Evolutionary conservation across 2,113 vertebrate species (phyloP).

Genomic region (Mesitornis unicolor): DNA sequence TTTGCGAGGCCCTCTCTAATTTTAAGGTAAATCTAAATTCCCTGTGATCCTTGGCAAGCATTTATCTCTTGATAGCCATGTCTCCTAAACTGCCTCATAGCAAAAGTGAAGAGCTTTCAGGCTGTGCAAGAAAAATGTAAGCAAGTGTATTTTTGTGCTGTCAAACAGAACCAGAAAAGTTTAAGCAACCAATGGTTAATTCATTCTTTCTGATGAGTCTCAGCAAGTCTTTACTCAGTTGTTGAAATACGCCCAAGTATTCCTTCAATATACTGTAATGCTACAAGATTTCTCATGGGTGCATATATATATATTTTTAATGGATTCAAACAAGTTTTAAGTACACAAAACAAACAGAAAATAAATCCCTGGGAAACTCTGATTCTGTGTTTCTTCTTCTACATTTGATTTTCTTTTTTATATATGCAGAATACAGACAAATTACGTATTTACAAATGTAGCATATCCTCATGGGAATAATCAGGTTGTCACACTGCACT

Average conservation of each 20-base stretch:
- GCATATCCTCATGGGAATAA: background rate
- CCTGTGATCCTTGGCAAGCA: background rate
- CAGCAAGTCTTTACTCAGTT: background rate
- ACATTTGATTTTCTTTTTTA: background rate
- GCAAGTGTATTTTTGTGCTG: background rate
- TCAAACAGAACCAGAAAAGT: background rate
- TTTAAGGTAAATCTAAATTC: conserved; percentile 16
- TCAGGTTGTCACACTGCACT: background rate
- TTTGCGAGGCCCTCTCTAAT: background rate
- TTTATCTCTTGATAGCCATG: background rate
- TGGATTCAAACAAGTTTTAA: background rate
- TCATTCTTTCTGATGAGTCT: background rate
- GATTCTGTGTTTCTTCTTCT: background rate
- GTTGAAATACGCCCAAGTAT: background rate
- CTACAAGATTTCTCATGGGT: background rate
- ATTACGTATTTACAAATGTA: background rate
- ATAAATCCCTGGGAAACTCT: background rate
- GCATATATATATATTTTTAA: background rate
- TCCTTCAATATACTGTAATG: background rate
- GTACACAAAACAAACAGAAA: background rate
- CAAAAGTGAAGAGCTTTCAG: background rate
- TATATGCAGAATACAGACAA: background rate
- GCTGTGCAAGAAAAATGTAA: background rate
- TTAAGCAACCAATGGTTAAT: background rate
- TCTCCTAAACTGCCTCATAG: background rate